These are phyloP conservation scores for Drosophila truncata DNA, from an alignment of 1,140 invertebrate species.

Conservation along the genomic window DNA sequence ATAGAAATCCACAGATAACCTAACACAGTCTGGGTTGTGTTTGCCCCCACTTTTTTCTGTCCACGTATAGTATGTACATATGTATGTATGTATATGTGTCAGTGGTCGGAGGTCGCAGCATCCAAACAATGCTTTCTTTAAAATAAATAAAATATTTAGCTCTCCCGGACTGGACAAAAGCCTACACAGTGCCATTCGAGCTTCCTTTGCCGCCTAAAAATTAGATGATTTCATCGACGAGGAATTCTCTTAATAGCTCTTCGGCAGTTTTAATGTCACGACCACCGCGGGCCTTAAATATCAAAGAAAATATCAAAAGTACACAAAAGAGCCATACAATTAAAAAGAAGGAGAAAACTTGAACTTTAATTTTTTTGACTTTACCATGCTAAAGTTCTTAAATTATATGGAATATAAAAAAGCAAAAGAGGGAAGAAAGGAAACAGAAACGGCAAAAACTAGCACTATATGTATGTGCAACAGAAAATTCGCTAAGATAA, in stretches of 20 bases:
- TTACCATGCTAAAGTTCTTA: slow-evolving; percentile 59
- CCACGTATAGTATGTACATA: slow-evolving; percentile 13
- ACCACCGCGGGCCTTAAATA: slow-evolving; percentile 4
- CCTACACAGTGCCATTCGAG: neutral
- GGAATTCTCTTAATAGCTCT: slow-evolving; percentile 15
- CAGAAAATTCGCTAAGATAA: slow-evolving; percentile 65
- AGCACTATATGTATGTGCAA: slow-evolving; percentile 41
- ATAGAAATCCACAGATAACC: slow-evolving; percentile 13
- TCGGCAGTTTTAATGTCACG: neutral
- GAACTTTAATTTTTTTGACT: slow-evolving; percentile 71
- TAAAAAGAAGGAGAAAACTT: slow-evolving; percentile 43
- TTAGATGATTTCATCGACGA: slow-evolving; percentile 31
- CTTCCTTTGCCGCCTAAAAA: slow-evolving; percentile 9
- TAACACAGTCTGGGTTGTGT: neutral
- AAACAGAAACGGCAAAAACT: slow-evolving; percentile 19
- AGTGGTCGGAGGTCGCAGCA: slow-evolving; percentile 33
- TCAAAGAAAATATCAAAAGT: neutral
- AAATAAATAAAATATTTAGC: slow-evolving; percentile 50
- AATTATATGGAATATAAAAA: slow-evolving; percentile 62
- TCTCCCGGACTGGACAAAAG: neutral
- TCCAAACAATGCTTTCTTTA: slow-evolving; percentile 58
- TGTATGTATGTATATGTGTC: slow-evolving; percentile 17
- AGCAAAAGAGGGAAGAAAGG: neutral
- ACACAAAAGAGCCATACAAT: slow-evolving; percentile 37
- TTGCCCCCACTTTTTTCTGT: slow-evolving; percentile 21